These are phyloP conservation scores for Cylas formicarius DNA, from an alignment of 1,140 invertebrate genomes.

Conservation along the genomic window DNA sequence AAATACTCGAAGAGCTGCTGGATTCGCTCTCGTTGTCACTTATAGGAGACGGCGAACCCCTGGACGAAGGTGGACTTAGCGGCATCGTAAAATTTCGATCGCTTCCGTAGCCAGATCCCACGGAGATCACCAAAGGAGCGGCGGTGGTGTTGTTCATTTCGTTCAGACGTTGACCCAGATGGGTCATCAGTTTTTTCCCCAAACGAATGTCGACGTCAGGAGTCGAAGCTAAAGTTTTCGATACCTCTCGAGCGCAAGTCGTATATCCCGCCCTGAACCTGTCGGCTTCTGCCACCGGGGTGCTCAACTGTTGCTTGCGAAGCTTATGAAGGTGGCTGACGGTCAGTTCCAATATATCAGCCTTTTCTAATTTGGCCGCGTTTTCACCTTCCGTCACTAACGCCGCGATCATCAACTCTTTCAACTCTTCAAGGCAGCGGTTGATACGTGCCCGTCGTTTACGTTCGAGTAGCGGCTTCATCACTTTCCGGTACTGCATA, in stretches of 20 bases:
- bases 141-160: slow-evolving; percentile 58
- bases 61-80: slow-evolving; percentile 56
- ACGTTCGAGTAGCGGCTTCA: slow-evolving; percentile 93
- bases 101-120: slow-evolving; percentile 36
- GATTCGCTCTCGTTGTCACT: slow-evolving; percentile 7
- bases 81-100: slow-evolving; percentile 50
- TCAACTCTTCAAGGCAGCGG: slow-evolving; percentile 85
- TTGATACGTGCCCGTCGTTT: slow-evolving; percentile 90
- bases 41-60: slow-evolving; percentile 30
- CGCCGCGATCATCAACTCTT: slow-evolving; percentile 83
- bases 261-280: slow-evolving; percentile 85
- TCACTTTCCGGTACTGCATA: slow-evolving; percentile 86
- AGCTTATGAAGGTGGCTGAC: slow-evolving; percentile 84
- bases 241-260: slow-evolving; percentile 87
- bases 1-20: slow-evolving; percentile 44
- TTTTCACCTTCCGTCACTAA: slow-evolving; percentile 79
- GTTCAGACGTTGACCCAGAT: slow-evolving; percentile 73
- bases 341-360: slow-evolving; percentile 92
- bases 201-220: slow-evolving; percentile 77
- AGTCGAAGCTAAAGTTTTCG: slow-evolving; percentile 72
- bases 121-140: slow-evolving; percentile 42
- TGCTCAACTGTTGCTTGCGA: slow-evolving; percentile 61
- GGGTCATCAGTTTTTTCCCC: slow-evolving; percentile 78
- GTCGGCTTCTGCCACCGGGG: slow-evolving; percentile 65
- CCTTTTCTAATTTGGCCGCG: slow-evolving; percentile 90